Base-by-base conservation (phyloP, 2,113 vertebrate species). In the Oncorhynchus mykiss region DNA sequence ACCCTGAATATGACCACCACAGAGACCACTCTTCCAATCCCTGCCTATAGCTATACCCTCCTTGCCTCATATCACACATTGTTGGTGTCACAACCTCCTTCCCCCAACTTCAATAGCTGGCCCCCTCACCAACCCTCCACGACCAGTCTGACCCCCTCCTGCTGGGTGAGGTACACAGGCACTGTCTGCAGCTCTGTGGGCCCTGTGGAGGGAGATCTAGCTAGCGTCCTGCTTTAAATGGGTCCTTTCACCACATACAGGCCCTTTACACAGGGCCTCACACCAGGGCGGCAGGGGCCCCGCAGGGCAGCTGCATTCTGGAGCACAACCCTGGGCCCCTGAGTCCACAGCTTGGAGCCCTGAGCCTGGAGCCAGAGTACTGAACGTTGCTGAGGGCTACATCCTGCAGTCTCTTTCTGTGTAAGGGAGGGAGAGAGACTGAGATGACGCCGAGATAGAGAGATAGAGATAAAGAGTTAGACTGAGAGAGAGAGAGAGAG, bases 241-340 rank as follows among this genome's bases (percentile, higher is more conserved):
- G 86, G 76, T 80, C 80, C 82, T 84, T 90, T 91, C 86, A 88
- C 71, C 34, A 69, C 71, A 73, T 66, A 71, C 62, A 80, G 80
- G 82, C 18, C 72, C 51, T 75, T 80, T 81, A 71, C 74, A 80
- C 20, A 65, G 69, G 22, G 54, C 18, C 49, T 59, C 22, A 20
- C 27, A 16, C 24, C 27, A 84, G 62, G 78, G 76, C 71, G 70
- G 65, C 82, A 78, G 5, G 48, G 57, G 71, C 71, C 71, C 27
- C 25, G 5, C 54, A 27, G 71, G 14, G 71, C 54, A 60, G 71
- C 71, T 60, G 71, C 45, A 71, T 80, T 66, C 69, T 78, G 74
- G 74, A 71, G 76, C 72, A 80, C 78, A 73, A 78, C 72, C 65
- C 67, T 65, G 29, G 80, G 65, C 74, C 13, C 3, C 3, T 27